Conservation (phyloP, 1,140 invertebrate species). For the Sitobion miscanthi region DNA sequence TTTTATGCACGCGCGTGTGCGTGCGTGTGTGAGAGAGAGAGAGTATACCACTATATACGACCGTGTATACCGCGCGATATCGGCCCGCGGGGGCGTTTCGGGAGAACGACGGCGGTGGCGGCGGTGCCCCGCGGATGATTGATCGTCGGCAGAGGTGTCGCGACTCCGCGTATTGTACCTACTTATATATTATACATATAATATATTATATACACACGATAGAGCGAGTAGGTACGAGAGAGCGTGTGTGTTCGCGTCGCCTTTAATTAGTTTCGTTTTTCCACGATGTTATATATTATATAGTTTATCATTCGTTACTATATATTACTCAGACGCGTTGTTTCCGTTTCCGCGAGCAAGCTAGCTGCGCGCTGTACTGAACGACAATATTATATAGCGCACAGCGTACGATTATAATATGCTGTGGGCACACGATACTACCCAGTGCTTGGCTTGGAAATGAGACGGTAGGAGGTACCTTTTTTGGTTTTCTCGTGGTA, state of each 20-base stretch:
- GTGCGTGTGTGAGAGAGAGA: not conserved
- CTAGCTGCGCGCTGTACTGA: not conserved
- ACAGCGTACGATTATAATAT: not conserved
- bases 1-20: not conserved
- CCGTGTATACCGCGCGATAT: not conserved
- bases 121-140: conserved; percentile 30
- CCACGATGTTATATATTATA: not conserved
- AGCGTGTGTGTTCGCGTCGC: not conserved
- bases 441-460: not conserved
- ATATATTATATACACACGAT: not conserved
- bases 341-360: conserved; percentile 20
- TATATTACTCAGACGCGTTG: conserved; percentile 8
- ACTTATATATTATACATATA: not conserved
- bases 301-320: not conserved
- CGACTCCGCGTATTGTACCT: not conserved
- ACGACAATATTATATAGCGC: not conserved
- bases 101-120: not conserved
- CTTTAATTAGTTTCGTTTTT: conserved; percentile 43
- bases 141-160: conserved; percentile 35
- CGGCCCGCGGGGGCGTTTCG: not conserved
- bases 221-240: not conserved
- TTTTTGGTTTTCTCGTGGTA: too few relatives aligned
- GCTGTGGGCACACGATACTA: not conserved
- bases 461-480: not conserved
- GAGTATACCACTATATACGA: not conserved